Evolutionary conservation across 2,888 invertebrate genomes (phyloP), one percentile per base, ranked within the genome.

Genomic region (Cybosia mesomella): DNA sequence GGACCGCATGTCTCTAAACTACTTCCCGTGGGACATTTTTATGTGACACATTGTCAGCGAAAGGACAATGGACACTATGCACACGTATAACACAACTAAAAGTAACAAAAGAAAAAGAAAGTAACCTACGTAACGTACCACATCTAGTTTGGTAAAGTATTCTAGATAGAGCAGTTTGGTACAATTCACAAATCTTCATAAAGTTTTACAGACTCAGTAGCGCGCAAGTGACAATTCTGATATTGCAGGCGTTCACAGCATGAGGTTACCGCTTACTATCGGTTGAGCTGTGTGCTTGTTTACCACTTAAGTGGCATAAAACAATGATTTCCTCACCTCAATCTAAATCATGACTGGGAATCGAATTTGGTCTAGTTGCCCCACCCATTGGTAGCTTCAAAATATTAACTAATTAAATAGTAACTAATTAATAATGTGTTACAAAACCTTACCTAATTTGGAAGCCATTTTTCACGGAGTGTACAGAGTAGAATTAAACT

Each of bases 21-120:
- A 49, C n/a, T n/a, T 49, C 49, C n/a, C 49, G 49, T 49, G n/a
- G 49, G n/a, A 8, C 7, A 5, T 18, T 43, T 43, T 39, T 43
- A 43, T 24, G 55, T 55, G 13, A 15, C 55, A 5, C 55, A 55
- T 55, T 55, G 55, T 55, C 55, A 24, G 15, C 24, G 49, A 28
- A 55, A 28, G 21, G 55, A 28, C 55, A 55, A 55, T 55, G 24
- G 24, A 7, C 8, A 9, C 53, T 8, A n/a, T 21, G 21, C 21
- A 24, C 55, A 54, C 21, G 11, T 55, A 15, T 22, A 7, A 55
- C 5, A 15, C 1, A 28, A 28, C 8, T 15, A 2, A 55, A 28
- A 55, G 55, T 55, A 18, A 55, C 55, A 55, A 55, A 28, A 55
- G 55, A 22, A 55, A 13, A 24, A 24, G 24, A 55, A 55, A 55